Conservation (phyloP, 2,113 vertebrate species). For the Megaleporinus macrocephalus region DNA sequence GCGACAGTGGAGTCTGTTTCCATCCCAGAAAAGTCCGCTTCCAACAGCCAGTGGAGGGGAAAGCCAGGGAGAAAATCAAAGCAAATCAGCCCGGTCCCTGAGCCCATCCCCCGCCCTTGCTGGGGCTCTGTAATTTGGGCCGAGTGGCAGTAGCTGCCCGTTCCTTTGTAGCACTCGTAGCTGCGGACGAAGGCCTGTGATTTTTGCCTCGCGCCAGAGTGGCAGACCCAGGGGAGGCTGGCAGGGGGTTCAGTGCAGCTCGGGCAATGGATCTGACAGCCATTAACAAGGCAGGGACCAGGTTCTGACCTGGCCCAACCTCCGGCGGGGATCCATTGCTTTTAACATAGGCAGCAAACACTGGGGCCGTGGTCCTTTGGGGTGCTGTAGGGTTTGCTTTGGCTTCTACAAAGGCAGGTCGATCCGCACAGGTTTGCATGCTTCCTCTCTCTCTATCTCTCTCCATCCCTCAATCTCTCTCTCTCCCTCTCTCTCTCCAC, state of each 20-base stretch:
- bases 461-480: background rate
- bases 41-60: background rate
- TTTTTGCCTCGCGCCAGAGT: conserved; percentile 22
- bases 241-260: background rate
- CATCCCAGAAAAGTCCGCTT: background rate
- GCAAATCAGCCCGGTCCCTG: background rate
- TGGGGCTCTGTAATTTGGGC: conserved; percentile 3
- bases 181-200: conserved; percentile 10
- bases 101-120: background rate
- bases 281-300: conserved; percentile 33
- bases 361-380: background rate
- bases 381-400: background rate
- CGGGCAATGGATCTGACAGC: conserved; percentile 17
- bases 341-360: background rate
- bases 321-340: conserved; percentile 7
- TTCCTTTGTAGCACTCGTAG: background rate
- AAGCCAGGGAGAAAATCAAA: conserved; percentile 14
- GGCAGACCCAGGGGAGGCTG: conserved; percentile 5
- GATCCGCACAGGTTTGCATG: background rate
- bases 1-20: background rate
- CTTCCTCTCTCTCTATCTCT: background rate
- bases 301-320: background rate
- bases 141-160: background rate
- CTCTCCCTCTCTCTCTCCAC: background rate
- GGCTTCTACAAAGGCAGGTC: background rate